Base-by-base conservation (phyloP, 2,888 invertebrate genomes). In the Fissipunctia ypsillon region DNA sequence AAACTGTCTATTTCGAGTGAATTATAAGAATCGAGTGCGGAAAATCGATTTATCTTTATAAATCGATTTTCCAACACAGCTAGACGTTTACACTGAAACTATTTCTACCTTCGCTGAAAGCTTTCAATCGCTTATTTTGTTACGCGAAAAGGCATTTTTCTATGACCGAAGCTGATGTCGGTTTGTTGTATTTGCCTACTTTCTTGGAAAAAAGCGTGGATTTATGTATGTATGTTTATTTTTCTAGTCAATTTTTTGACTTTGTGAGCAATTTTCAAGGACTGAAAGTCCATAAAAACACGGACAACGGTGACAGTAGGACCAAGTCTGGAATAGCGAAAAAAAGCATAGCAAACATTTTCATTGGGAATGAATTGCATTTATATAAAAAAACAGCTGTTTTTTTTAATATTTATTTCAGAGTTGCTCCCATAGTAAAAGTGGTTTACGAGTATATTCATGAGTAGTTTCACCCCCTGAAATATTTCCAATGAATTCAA, bases 21-120 rank as follows among this genome's bases (percentile, higher is more conserved):
- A 70, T 70, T 74, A 74, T 81, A 43, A 78, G 69, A 81, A 78
- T 78, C 69, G 78, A 73, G n/a, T 68, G 64, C 38, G 41, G 64
- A 28, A 78, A 81, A 81, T 81, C 78, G 74, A 81, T 81, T 74
- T 65, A 57, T 65, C n/a, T n/a, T n/a, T n/a, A n/a, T n/a, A n/a
- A n/a, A n/a, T n/a, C n/a, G n/a, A n/a, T n/a, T n/a, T n/a, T n/a
- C n/a, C n/a, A n/a, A n/a, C 57, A 43, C 25, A 14, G 41, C 28
- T 22, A 52, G 48, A 65, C 25, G 56, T 57, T 67, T 73, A 48
- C 50, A 19, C 22, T 52, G 67, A 81, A 78, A 28, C 68, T 25
- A 57, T 73, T 78, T 57, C 28, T 50, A 48, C n/a, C 69, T 66
- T 60, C 45, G 25, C 54, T 52, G 19, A 25, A 63, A 61, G 48